Evolutionary conservation across 1,140 invertebrate genomes (phyloP).

Genomic region (Stegodyphus mimosarum): DNA sequence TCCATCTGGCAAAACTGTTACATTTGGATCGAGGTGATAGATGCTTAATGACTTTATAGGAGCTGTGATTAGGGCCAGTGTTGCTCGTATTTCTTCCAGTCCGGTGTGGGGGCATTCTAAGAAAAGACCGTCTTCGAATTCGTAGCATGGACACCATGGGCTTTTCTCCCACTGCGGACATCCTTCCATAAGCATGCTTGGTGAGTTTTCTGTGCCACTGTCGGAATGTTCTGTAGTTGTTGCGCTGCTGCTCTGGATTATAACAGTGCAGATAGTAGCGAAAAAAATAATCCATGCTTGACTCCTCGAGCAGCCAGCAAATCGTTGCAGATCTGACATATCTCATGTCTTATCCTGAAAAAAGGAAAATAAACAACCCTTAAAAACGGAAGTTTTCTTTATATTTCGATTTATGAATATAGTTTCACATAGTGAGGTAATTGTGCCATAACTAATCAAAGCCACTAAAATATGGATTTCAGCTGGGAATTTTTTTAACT

Average conservation of each 20-base stretch:
- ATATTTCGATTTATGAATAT: too few species aligned
- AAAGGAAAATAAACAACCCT: too few species aligned
- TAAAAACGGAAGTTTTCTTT: too few species aligned
- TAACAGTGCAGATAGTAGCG: slow-evolving; percentile 16
- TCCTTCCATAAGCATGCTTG: slow-evolving; percentile 64
- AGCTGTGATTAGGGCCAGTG: slow-evolving; percentile 71
- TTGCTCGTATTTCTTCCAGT: slow-evolving; percentile 72
- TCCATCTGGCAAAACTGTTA: slow-evolving; percentile 77
- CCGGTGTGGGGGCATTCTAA: slow-evolving; percentile 86
- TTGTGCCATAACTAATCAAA: too few species aligned
- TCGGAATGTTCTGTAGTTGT: slow-evolving; percentile 34
- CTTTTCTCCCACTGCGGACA: slow-evolving; percentile 79
- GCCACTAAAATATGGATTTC: too few species aligned
- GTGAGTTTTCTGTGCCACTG: slow-evolving; percentile 27
- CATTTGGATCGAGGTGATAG: slow-evolving; percentile 83
- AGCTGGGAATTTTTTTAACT: too few species aligned
- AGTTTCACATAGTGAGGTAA: too few species aligned
- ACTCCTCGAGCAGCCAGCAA: slow-evolving; percentile 47
- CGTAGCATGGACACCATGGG: slow-evolving; percentile 87
- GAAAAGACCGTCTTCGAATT: slow-evolving; percentile 89
- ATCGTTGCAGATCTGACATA: slow-evolving; percentile 49
- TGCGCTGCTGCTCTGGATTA: slow-evolving; percentile 5
- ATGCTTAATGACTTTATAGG: slow-evolving; percentile 85
- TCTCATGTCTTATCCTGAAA: slow-evolving; percentile 56
- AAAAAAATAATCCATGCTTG: slow-evolving; percentile 31